These are phyloP conservation scores for Grantiella picta DNA, from an alignment of 2,113 vertebrate species.

Conservation along the genomic window DNA sequence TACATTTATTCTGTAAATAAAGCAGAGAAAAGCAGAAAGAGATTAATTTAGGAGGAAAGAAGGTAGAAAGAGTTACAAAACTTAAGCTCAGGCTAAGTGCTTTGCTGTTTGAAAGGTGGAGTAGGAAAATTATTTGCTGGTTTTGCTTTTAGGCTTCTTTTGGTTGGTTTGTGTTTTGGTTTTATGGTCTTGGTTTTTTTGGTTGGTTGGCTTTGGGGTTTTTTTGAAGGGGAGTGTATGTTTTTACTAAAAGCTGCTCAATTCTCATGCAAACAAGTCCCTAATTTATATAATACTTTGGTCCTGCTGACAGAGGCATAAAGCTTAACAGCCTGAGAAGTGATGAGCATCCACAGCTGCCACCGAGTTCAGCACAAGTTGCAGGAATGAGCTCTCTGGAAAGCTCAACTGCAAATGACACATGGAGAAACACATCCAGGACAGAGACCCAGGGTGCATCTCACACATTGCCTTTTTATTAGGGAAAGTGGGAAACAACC, in stretches of 20 bases:
- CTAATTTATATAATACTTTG: not conserved
- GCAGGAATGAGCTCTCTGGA: not conserved
- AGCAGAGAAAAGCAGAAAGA: not conserved
- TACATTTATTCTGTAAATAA: conserved; percentile 78
- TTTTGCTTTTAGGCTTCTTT: not conserved
- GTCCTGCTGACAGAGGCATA: not conserved
- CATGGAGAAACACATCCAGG: not conserved
- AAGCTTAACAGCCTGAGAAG: conserved; percentile 9
- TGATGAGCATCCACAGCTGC: conserved; percentile 20
- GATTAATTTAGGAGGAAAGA: not conserved
- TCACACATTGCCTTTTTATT: not conserved
- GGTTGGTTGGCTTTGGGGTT: not conserved
- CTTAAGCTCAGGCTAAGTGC: not conserved
- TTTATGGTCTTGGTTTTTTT: not conserved
- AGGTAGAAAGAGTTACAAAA: not conserved
- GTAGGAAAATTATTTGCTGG: not conserved
- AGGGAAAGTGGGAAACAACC: not conserved
- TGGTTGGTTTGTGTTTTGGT: not conserved
- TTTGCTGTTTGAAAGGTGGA: not conserved
- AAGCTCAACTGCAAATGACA: not conserved
- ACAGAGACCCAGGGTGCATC: not conserved
- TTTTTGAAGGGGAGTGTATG: not conserved
- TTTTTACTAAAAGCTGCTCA: not conserved
- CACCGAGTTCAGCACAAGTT: conserved; percentile 19
- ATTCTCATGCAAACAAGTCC: not conserved